Evolutionary conservation across 37 sponge, comb jelly and placozoan species (phyloP).

Genomic region (Diacarnus erythraeanus): DNA sequence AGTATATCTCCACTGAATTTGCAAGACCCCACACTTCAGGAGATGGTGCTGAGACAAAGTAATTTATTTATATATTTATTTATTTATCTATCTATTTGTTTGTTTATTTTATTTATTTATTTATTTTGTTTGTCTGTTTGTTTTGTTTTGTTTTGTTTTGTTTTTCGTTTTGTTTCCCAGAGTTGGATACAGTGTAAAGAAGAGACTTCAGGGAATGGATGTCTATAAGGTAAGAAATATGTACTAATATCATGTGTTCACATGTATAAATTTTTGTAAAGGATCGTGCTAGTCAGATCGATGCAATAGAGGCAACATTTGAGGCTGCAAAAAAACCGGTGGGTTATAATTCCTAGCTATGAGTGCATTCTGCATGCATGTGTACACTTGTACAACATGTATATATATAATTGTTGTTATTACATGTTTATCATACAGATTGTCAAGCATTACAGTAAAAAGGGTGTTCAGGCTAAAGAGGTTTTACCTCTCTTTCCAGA

Average conservation of each 20-base stretch:
- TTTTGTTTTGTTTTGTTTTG: background rate
- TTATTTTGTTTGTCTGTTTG: too few species aligned
- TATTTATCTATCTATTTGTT: too few species aligned
- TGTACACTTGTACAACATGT: background rate
- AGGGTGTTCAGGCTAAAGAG: constrained; percentile 84
- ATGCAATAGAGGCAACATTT: constrained; percentile 95
- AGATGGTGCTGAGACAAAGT: constrained; percentile 93
- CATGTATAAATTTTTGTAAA: constrained; percentile 19
- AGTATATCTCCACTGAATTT: constrained; percentile 97
- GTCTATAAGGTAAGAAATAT: constrained; percentile 77
- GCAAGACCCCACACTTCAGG: constrained; percentile 74
- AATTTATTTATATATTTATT: constrained; percentile 16
- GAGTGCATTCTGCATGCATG: background rate
- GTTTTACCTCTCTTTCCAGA: constrained; percentile 91
- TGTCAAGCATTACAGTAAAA: constrained; percentile 89
- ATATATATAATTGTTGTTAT: too few species aligned
- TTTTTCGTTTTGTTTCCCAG: constrained; percentile 19
- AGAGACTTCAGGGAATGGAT: constrained; percentile 87
- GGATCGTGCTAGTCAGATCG: constrained; percentile 97
- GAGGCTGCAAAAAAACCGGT: constrained; percentile 92
- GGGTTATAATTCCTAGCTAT: constrained; percentile 3
- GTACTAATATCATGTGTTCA: background rate
- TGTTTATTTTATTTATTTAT: too few species aligned
- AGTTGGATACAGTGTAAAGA: constrained; percentile 95
- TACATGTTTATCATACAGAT: constrained; percentile 59